Conservation (phyloP, 2,113 vertebrate genomes). For the Pterocles gutturalis region DNA sequence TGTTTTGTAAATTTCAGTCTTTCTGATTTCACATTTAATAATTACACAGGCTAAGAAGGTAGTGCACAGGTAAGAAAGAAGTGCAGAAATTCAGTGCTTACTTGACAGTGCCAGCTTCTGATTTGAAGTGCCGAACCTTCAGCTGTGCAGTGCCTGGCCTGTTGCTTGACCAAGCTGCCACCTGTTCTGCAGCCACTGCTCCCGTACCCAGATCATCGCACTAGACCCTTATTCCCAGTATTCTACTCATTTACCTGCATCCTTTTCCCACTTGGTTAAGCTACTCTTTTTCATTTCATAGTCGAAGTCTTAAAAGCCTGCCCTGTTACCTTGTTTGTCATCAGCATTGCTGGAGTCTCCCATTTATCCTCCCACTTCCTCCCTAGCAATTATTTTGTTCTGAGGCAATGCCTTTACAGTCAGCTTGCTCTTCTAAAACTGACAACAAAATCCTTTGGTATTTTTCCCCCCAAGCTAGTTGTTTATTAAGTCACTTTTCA, state of each 20-base stretch:
- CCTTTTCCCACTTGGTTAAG: not conserved
- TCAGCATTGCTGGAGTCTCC: not conserved
- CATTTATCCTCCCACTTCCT: not conserved
- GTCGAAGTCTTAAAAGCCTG: not conserved
- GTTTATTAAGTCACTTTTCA: not conserved
- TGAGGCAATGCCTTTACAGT: not conserved
- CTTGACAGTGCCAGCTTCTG: not conserved
- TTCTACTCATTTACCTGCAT: not conserved
- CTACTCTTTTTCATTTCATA: not conserved
- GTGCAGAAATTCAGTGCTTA: not conserved
- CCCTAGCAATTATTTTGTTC: not conserved
- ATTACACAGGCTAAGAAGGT: no score
- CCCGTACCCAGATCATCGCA: not conserved
- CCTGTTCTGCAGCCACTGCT: not conserved
- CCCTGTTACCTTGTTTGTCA: not conserved
- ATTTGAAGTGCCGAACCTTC: not conserved
- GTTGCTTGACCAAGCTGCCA: not conserved
- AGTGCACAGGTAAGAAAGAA: not conserved
- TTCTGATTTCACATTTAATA: not conserved
- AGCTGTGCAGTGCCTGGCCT: not conserved
- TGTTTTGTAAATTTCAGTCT: not conserved
- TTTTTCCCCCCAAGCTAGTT: not conserved
- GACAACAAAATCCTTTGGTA: not conserved
- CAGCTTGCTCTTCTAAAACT: not conserved
- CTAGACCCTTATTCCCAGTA: not conserved